Evolutionary conservation across 2,888 invertebrate genomes (phyloP), one percentile per base, ranked within the genome.

Genomic region (Limnephilus lunatus): DNA sequence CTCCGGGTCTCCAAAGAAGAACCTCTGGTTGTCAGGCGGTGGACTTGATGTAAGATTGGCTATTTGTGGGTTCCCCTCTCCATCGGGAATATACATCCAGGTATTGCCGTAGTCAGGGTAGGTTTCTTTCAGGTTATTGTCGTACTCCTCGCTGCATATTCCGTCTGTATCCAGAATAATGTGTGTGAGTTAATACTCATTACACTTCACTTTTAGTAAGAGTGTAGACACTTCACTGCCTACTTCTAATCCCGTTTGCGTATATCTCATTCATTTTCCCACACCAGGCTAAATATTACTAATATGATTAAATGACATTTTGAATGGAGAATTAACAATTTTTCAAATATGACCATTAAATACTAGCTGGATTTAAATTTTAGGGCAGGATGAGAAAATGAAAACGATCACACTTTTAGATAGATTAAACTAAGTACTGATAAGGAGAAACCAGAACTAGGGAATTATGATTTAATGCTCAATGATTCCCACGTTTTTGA

Each of bases 31-130:
- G 94, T 93, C 48, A 7, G 32, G 12, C 80, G 19, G 35, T 35
- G 95, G 95, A 88, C 95, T 93, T 9, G 94, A 94, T 1, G 96
- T 95, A 93, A 95, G 95, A 94, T 96, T 96, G 94, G 96, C 94
- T 2, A 95, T 93, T 85, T 95, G 95, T 0, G 94, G 95, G 31
- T 94, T 94, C 11, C 95, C 96, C 92, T 96, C 94, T 4, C 96
- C 96, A 91, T 96, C 96, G 3, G 95, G 94, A 93, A 95, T 96
- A 92, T 95, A 94, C 90, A 96, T 94, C 96, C 96, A 96, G 81
- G 96, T 95, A 3, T 95, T 94, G 14, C 96, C 96, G 92, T 96
- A 96, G 39, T 93, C 93, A 12, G 92, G 83, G 39, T 93, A 92
- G 39, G 86, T 91, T n/a, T 92, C 92, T 39, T 88, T 90, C 32